phyloP scores from a whole-genome alignment of 2,113 vertebrate species.

The Aptenodytes patagonicus region DNA sequence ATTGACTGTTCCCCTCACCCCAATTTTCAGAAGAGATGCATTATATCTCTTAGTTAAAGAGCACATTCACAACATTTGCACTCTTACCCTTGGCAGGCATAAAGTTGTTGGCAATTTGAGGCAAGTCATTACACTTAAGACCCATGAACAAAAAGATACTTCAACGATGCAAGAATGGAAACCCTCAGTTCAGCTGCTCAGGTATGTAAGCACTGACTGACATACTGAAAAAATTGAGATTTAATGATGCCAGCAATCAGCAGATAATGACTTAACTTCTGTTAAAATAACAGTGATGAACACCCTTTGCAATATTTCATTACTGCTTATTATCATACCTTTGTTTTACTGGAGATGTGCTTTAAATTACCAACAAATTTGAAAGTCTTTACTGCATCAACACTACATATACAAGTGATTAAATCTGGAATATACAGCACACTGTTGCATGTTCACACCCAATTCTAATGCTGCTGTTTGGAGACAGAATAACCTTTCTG shows the following conservation, averaged over 20 bases:
- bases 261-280: slow-evolving; percentile 13
- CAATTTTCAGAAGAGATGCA: background rate
- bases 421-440: background rate
- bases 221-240: background rate
- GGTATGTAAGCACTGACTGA: background rate
- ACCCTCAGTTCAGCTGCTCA: background rate
- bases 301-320: background rate
- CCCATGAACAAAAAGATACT: background rate
- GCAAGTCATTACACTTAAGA: background rate
- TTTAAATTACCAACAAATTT: slow-evolving; percentile 45
- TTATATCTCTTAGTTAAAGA: background rate
- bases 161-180: background rate
- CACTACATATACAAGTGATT: background rate
- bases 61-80: background rate
- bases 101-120: background rate
- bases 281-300: background rate
- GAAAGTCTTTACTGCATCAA: slow-evolving; percentile 26
- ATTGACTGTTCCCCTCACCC: background rate
- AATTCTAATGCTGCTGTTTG: background rate
- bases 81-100: background rate
- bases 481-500: background rate
- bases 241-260: background rate
- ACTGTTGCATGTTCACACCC: background rate
- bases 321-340: slow-evolving; percentile 13
- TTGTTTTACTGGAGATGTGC: background rate